Conservation (phyloP, 2,888 invertebrate species). For the Hypomecis atomaria region DNA sequence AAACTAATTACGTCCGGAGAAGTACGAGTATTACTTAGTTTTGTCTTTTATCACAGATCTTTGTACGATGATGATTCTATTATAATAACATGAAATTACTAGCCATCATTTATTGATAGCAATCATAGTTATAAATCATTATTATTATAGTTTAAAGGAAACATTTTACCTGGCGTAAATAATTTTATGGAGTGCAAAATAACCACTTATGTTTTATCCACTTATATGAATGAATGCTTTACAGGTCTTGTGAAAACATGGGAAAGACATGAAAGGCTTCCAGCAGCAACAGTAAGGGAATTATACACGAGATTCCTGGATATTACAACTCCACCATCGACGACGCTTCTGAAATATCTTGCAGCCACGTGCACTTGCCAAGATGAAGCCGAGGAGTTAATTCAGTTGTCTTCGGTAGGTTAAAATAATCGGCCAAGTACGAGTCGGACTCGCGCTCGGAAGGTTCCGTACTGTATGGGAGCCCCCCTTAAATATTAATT, state of each 20-base stretch:
- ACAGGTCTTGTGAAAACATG: slow-evolving; percentile 93
- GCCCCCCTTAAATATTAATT: no score
- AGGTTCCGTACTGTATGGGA: no score
- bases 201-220: no score
- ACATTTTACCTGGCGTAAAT: no score
- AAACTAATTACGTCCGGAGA: no score
- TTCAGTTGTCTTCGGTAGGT: slow-evolving; percentile 88
- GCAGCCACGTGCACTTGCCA: slow-evolving; percentile 90
- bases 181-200: no score
- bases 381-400: slow-evolving; percentile 88
- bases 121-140: neutral
- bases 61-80: no score
- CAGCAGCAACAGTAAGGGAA: slow-evolving; percentile 89
- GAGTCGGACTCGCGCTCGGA: no score
- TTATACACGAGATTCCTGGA: slow-evolving; percentile 93
- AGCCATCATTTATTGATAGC: neutral
- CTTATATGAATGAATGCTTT: slow-evolving; percentile 12
- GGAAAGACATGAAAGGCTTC: slow-evolving; percentile 93
- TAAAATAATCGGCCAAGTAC: no score
- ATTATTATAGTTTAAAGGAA: neutral
- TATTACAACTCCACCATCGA: slow-evolving; percentile 95
- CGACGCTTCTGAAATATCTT: slow-evolving; percentile 92
- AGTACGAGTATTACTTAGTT: no score
- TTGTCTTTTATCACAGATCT: no score
- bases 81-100: no score